Percentiles rank a stretch among this genome's conserved stretches.
These are phyloP conservation scores for Yoshiicerus persimilis DNA, from an alignment of 1,140 invertebrate genomes.

Conservation along the genomic window DNA sequence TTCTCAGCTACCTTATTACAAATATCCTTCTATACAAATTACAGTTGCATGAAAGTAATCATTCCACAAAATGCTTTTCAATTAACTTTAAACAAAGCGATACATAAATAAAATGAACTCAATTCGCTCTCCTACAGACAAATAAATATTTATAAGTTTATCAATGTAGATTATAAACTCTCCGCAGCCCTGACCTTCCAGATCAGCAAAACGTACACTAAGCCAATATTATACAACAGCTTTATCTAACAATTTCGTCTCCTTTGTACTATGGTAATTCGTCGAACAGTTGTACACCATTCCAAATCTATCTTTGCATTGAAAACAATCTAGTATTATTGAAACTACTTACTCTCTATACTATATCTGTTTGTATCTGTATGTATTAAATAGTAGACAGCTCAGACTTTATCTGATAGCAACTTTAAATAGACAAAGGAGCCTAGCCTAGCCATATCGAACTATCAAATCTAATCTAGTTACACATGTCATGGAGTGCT, in stretches of 20 bases:
- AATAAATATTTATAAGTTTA: neutral
- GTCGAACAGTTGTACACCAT: no score
- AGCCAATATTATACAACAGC: no score
- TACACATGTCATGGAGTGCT: slow-evolving; percentile 6
- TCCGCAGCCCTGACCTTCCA: neutral
- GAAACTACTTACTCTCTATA: neutral
- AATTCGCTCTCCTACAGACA: neutral
- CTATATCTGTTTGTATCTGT: neutral
- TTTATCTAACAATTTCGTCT: no score
- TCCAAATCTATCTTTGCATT: no score
- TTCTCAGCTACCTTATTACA: neutral
- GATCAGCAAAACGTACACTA: neutral
- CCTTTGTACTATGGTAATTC: no score
- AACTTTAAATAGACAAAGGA: neutral
- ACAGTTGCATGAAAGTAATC: neutral
- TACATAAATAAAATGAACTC: neutral
- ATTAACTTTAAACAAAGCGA: neutral
- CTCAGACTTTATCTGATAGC: neutral
- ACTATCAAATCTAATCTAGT: neutral
- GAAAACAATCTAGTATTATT: no score
- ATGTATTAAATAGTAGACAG: neutral
- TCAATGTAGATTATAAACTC: neutral
- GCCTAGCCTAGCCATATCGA: neutral
- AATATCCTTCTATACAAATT: no score
- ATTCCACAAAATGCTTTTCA: neutral